These are phyloP conservation scores for Hyles vespertilio DNA, from an alignment of 1,140 invertebrate species.

Conservation along the genomic window DNA sequence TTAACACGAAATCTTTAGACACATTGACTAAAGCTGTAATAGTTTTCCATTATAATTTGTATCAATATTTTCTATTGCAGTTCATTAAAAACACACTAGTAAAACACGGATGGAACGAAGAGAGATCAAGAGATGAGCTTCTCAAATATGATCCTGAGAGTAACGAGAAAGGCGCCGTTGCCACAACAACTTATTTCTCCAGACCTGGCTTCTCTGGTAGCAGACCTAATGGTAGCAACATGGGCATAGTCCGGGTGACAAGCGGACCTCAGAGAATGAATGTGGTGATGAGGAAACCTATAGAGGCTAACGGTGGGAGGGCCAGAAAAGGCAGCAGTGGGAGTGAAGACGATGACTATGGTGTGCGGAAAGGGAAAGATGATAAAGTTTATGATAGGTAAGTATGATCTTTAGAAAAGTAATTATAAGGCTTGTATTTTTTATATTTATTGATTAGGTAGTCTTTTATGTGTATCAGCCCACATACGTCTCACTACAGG, in stretches of 20 bases:
- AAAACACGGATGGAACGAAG: conserved; percentile 71
- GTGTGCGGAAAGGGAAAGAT: conserved; percentile 62
- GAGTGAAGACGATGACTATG: conserved; percentile 66
- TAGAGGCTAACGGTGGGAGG: conserved; percentile 41
- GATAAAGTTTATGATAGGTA: conserved; percentile 68
- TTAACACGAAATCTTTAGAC: no score
- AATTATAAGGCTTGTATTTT: background rate
- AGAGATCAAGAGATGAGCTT: conserved; percentile 64
- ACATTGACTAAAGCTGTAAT: no score
- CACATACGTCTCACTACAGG: no score
- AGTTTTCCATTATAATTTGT: no score
- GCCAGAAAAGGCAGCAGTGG: conserved; percentile 57
- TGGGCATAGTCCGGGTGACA: conserved; percentile 42
- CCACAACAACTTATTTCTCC: conserved; percentile 10
- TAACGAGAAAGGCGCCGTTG: conserved; percentile 39
- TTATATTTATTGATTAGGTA: background rate
- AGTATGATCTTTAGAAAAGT: background rate
- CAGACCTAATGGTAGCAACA: conserved; percentile 35
- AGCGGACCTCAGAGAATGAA: conserved; percentile 23
- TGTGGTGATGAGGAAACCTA: conserved; percentile 30
- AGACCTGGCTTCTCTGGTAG: conserved; percentile 41
- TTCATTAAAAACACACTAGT: conserved; percentile 62
- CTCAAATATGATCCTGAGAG: conserved; percentile 66
- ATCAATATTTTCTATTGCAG: conserved; percentile 31
- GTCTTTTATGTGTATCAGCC: no score